phyloP scores from a whole-genome alignment of 2,113 vertebrate species.

The Melanotaenia duboulayi region DNA sequence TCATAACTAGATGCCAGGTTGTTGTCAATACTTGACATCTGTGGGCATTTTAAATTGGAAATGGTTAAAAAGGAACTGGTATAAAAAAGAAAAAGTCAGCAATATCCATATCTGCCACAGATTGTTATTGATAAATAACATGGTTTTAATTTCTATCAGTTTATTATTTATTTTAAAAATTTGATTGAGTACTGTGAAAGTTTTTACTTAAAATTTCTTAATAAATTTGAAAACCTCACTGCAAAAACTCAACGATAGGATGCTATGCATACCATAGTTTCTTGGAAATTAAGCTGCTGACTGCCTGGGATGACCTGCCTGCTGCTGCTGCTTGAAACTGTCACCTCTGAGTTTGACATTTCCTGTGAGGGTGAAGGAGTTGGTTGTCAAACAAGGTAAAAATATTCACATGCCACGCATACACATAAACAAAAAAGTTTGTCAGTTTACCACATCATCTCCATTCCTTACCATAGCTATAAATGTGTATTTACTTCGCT shows the following conservation, averaged over 20 bases:
- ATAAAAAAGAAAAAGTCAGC: not conserved
- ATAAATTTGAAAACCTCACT: conserved; percentile 24
- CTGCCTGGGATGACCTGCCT: conserved; percentile 76
- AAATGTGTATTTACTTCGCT: conserved; percentile 26
- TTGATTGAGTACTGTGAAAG: conserved; percentile 20
- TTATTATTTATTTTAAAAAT: conserved; percentile 1
- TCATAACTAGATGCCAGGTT: conserved; percentile 66
- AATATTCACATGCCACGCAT: conserved; percentile 13
- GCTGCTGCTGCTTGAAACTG: conserved; percentile 70
- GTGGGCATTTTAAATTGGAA: conserved; percentile 23
- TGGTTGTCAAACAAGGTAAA: conserved; percentile 60
- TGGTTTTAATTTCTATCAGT: not conserved
- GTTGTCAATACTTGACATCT: conserved; percentile 70
- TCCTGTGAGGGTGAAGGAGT: conserved; percentile 79
- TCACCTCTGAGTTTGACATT: conserved; percentile 78
- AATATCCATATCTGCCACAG: not conserved
- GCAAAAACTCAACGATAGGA: not conserved
- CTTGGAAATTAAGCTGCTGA: conserved; percentile 79
- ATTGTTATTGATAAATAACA: not conserved
- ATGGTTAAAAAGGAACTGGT: not conserved
- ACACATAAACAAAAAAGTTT: not conserved
- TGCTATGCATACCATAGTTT: conserved; percentile 82
- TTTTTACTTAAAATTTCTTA: conserved; percentile 33
- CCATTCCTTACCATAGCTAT: conserved; percentile 7
- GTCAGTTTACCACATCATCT: conserved; percentile 4